Conservation (phyloP, 2,797 vertebrate species). For the Falco berigora region DNA sequence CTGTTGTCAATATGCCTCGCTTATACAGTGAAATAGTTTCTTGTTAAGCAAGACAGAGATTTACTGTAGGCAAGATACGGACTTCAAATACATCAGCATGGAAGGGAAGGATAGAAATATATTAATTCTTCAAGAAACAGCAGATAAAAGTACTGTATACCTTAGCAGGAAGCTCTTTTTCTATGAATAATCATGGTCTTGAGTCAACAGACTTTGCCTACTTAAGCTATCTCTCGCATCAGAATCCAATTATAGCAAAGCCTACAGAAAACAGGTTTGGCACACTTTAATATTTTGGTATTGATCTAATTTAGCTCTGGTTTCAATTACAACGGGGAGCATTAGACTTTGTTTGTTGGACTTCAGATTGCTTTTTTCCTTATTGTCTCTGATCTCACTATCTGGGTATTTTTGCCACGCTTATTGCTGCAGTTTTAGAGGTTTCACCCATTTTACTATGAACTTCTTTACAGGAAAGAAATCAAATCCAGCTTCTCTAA, state of each 20-base stretch:
- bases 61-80: slow-evolving; percentile 35
- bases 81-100: slow-evolving; percentile 24
- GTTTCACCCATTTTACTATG: slow-evolving; percentile 2
- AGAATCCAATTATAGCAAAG: slow-evolving; percentile 51
- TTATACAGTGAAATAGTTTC: slow-evolving; percentile 56
- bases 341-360: slow-evolving; percentile 24
- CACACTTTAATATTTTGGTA: slow-evolving; percentile 57
- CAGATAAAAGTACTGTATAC: neutral
- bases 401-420: neutral
- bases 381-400: slow-evolving; percentile 17
- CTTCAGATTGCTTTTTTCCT: neutral
- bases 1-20: slow-evolving; percentile 45
- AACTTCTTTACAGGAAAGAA: slow-evolving; percentile 38
- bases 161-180: slow-evolving; percentile 29
- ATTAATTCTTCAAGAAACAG: slow-evolving; percentile 29
- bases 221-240: slow-evolving; percentile 26
- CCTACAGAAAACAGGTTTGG: slow-evolving; percentile 59
- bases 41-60: slow-evolving; percentile 46
- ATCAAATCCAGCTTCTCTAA: slow-evolving; percentile 4
- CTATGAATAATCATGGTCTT: slow-evolving; percentile 56
- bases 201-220: slow-evolving; percentile 54
- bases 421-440: slow-evolving; percentile 9
- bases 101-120: neutral
- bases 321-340: slow-evolving; percentile 26
- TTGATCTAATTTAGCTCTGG: slow-evolving; percentile 67